Evolutionary conservation across 1,140 invertebrate species (phyloP).

Genomic region (Drosophila arizonae): DNA sequence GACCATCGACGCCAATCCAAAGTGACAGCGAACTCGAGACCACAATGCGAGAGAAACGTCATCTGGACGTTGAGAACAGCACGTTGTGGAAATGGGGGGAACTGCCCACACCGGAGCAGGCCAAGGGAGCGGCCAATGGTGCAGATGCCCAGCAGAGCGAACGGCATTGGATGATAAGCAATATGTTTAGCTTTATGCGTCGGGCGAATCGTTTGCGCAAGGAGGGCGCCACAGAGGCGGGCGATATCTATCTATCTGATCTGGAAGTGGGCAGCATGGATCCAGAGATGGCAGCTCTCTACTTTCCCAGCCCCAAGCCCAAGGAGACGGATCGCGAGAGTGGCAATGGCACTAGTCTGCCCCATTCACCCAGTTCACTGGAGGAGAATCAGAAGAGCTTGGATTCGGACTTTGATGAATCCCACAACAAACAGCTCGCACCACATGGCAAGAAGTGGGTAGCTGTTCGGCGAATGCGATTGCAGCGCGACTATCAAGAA

Average conservation of each 20-base stretch:
- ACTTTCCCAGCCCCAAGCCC: conserved; percentile 87
- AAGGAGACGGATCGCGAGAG: conserved; percentile 92
- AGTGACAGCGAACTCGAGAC: conserved; percentile 97
- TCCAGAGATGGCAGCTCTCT: conserved; percentile 94
- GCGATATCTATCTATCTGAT: conserved; percentile 97
- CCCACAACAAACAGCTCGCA: conserved; percentile 83
- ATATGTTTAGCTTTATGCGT: conserved; percentile 97
- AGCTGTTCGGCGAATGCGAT: conserved; percentile 15
- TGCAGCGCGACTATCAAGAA: neutral
- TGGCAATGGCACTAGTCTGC: conserved; percentile 95
- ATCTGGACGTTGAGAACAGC: conserved; percentile 83
- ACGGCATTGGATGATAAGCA: conserved; percentile 90
- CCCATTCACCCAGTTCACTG: conserved; percentile 94
- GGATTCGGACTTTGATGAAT: conserved; percentile 92
- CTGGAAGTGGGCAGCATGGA: conserved; percentile 94
- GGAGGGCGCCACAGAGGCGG: conserved; percentile 87
- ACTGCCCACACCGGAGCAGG: conserved; percentile 87
- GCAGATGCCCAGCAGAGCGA: conserved; percentile 84
- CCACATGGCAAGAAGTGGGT: conserved; percentile 84
- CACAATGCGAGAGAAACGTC: conserved; percentile 84
- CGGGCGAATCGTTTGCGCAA: conserved; percentile 89
- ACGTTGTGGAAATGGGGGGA: conserved; percentile 98
- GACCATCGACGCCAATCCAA: conserved; percentile 92
- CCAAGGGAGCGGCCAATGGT: conserved; percentile 34
- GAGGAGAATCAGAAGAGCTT: conserved; percentile 89